Conservation (phyloP, 2,888 invertebrate species). For the Isoperla grammatica region DNA sequence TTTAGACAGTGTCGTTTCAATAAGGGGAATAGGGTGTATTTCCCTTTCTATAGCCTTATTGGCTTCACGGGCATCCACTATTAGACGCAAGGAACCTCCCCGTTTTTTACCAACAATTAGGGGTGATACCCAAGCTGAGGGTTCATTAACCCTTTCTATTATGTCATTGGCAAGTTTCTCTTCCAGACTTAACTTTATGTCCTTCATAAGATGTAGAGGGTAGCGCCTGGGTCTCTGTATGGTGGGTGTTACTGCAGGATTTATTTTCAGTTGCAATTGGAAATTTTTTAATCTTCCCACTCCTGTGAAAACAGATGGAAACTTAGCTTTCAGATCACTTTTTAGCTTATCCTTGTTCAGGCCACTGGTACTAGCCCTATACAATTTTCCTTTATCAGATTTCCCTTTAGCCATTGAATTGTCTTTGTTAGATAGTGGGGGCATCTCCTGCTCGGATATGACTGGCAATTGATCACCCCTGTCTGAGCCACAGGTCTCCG, state of each 20-base stretch:
- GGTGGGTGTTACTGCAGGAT: constrained; percentile 36
- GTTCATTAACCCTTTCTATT: constrained; percentile 21
- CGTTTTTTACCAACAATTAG: constrained; percentile 35
- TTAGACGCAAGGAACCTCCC: constrained; percentile 33
- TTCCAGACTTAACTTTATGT: constrained; percentile 34
- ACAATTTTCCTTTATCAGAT: neutral
- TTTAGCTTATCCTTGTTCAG: too few relatives aligned
- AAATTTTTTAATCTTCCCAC: neutral
- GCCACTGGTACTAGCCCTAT: too few relatives aligned
- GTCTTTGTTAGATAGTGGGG: too few relatives aligned
- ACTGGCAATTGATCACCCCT: too few relatives aligned
- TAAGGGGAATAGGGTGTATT: constrained; percentile 33
- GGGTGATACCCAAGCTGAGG: constrained; percentile 30
- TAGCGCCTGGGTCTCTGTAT: constrained; percentile 36
- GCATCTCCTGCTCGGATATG: too few relatives aligned
- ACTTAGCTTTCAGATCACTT: too few relatives aligned
- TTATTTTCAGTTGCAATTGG: neutral
- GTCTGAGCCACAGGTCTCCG: too few relatives aligned
- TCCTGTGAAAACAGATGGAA: too few relatives aligned
- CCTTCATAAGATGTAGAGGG: constrained; percentile 31
- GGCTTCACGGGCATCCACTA: constrained; percentile 34
- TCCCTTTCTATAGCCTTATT: constrained; percentile 33
- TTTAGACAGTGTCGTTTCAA: constrained; percentile 31
- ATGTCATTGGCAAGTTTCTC: constrained; percentile 22
- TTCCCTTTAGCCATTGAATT: neutral